Evolutionary conservation across 2,113 vertebrate species (phyloP), one percentile per base, ranked within the genome.

Genomic region (Ondatra zibethicus): DNA sequence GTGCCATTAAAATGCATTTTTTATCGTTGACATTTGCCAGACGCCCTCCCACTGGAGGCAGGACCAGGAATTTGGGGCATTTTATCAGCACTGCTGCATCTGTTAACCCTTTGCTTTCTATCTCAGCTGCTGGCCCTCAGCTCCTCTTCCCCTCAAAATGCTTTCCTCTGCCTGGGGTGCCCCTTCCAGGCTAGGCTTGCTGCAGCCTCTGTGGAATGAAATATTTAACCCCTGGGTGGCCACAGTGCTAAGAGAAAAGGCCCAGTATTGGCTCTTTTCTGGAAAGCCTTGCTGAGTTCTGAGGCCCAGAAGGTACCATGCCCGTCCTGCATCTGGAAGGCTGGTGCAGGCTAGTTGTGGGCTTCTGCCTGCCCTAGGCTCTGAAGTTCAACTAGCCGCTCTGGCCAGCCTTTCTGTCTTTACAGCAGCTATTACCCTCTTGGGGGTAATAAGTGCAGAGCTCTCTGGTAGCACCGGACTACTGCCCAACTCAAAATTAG

Each of bases 1-100:
- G 96, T 98, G 98, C 98, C 98, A 96, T 98, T 98, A 98, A 98
- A 98, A 98, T 98, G 98, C 97, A 98, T 98, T 98, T 99, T 99
- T 99, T 99, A 99, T 98, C 97, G 98, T 97, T 99, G 99, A 99
- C 97, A 55, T 98, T 98, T 98, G 98, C 99, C 99, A 99, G 99
- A 99, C 86, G 65, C 87, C 97, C 95, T 96, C 97, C 92, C 93
- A 76, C 13, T 88, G 97, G 94, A 98, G 97, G 97, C 97, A 97
- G 96, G 97, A 98, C 10, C 96, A 98, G 98, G 98, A 98, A 98
- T 98, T 98, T 98, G 98, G 98, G 98, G 98, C 98, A 98, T 99
- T 98, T 98, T 98, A 98, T 98, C 98, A 99, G 98, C 98, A 72
- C 97, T 27, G 72, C 94, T 81, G 78, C 97, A 96, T 96, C 68